Conservation (phyloP, 1,140 invertebrate species). For the Zaprionus camerounensis region DNA sequence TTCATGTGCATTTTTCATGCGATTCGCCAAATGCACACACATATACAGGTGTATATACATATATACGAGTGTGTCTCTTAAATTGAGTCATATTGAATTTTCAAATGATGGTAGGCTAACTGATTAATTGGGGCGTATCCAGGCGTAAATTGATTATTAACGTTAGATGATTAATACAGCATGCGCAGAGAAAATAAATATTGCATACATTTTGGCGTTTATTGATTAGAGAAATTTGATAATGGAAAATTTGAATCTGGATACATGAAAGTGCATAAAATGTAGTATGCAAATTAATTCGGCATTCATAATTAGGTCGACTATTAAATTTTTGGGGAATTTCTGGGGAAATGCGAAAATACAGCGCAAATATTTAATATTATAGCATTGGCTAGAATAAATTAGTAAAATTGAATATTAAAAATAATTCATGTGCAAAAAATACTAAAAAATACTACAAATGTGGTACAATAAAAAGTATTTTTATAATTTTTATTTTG, state of each 20-base stretch:
- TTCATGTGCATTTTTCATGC: slow-evolving; percentile 28
- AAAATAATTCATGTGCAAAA: too few relatives aligned
- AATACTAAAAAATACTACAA: too few relatives aligned
- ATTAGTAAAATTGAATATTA: too few relatives aligned
- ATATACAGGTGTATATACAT: background rate
- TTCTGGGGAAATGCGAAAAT: background rate
- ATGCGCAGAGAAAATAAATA: background rate
- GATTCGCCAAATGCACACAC: slow-evolving; percentile 12
- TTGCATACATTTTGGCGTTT: background rate
- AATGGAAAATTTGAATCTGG: slow-evolving; percentile 4
- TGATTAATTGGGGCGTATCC: slow-evolving; percentile 27
- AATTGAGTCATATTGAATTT: slow-evolving; percentile 20
- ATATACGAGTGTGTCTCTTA: background rate
- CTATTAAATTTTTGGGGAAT: background rate
- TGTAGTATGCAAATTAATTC: background rate
- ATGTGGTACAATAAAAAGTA: too few relatives aligned
- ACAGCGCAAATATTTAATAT: too few relatives aligned
- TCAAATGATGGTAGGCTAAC: background rate
- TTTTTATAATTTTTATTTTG: background rate
- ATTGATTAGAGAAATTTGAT: slow-evolving; percentile 28
- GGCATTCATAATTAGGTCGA: background rate
- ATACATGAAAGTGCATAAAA: background rate
- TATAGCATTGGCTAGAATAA: too few relatives aligned
- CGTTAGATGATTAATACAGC: slow-evolving; percentile 29
- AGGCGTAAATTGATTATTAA: slow-evolving; percentile 28